These are phyloP conservation scores for Tenebrio molitor DNA, from an alignment of 1,140 invertebrate genomes.

Conservation along the genomic window DNA sequence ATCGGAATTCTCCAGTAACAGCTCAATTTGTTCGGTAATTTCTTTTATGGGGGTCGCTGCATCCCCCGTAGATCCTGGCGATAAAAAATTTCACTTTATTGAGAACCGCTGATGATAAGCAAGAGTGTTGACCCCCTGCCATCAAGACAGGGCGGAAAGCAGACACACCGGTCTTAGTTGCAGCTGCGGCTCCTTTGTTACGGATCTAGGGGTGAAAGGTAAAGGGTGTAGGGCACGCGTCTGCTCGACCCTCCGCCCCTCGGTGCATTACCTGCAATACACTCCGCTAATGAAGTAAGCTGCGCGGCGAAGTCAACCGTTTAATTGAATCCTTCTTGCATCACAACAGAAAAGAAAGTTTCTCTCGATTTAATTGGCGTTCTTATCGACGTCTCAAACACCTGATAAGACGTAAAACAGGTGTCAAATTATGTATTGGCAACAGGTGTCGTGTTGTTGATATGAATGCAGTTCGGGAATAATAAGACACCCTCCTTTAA, in stretches of 20 bases:
- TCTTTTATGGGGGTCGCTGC: slow-evolving; percentile 21
- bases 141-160: slow-evolving; percentile 24
- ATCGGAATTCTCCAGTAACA: slow-evolving; percentile 52
- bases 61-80: background rate
- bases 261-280: slow-evolving; percentile 22
- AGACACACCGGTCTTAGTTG: slow-evolving; percentile 40
- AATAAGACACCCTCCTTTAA: slow-evolving; percentile 50
- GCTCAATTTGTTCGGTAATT: slow-evolving; percentile 53
- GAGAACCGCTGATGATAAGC: slow-evolving; percentile 20
- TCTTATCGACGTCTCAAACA: slow-evolving; percentile 28
- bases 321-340: slow-evolving; percentile 6
- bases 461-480: slow-evolving; percentile 41
- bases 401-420: slow-evolving; percentile 34
- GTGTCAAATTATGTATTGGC: slow-evolving; percentile 43
- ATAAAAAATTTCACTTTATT: slow-evolving; percentile 25
- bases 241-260: slow-evolving; percentile 13
- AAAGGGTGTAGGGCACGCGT: slow-evolving; percentile 46
- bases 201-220: slow-evolving; percentile 37
- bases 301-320: background rate
- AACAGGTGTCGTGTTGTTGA: slow-evolving; percentile 43
- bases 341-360: background rate
- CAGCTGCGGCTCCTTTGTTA: slow-evolving; percentile 48
- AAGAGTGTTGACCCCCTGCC: slow-evolving; percentile 27
- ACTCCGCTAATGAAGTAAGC: slow-evolving; percentile 18
- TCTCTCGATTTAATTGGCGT: slow-evolving; percentile 18